Percentiles rank a stretch among this genome's conserved stretches.
phyloP scores from a whole-genome alignment of 2,888 invertebrate species.

The Podotricha telesiphe region DNA sequence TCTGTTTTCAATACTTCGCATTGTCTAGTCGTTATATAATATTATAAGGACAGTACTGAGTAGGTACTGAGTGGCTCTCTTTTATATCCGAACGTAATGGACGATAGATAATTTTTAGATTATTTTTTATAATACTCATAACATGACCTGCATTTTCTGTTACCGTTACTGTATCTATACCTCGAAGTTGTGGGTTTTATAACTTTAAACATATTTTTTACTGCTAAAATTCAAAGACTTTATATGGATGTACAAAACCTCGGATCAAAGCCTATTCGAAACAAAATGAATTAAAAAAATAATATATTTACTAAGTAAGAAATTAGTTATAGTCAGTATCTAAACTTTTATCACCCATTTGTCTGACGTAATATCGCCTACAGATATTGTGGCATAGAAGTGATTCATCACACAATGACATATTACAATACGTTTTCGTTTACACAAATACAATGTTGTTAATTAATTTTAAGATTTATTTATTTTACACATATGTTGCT shows the following conservation, averaged over 20 bases:
- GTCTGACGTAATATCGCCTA: neutral
- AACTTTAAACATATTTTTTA: neutral
- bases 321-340: neutral
- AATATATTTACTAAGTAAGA: neutral
- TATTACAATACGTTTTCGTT: constrained; percentile 7
- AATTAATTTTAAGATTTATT: neutral
- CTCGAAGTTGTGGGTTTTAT: constrained; percentile 6
- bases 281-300: constrained; percentile 2
- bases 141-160: neutral
- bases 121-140: constrained; percentile 3
- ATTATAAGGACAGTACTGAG: too few relatives aligned
- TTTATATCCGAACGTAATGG: neutral
- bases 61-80: too few relatives aligned
- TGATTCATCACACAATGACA: constrained; percentile 7
- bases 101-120: neutral
- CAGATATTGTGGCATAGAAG: constrained; percentile 3
- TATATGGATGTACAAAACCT: neutral
- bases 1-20: too few relatives aligned
- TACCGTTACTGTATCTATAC: neutral
- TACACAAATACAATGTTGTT: neutral
- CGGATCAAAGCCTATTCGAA: neutral
- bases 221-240: neutral
- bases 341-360: neutral
- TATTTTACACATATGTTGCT: too few relatives aligned
- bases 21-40: too few relatives aligned